Evolutionary conservation across 23 tunicate species (phyloP), one percentile per base, ranked within the genome.

Genomic region (Styela plicata): DNA sequence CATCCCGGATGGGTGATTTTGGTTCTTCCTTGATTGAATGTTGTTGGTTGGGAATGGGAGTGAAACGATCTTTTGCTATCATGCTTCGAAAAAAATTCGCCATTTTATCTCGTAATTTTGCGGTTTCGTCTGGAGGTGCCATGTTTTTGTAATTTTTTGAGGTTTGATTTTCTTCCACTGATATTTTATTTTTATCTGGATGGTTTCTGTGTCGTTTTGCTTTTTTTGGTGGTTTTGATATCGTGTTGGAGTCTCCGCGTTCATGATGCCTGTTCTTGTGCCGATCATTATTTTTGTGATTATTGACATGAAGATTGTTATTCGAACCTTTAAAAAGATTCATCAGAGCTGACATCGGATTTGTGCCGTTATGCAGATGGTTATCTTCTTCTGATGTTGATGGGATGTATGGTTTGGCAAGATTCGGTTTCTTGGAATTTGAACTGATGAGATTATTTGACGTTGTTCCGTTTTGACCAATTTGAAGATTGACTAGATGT

Each of bases 321-420:
- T 18, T 31, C 17, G 81, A 24, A 3, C 36, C 77, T 44, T 76
- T 28, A 53, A 76, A 76, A 36, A 76, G 66, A 44, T 76, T 76
- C 66, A 76, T 13, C 81, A 76, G 53, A 53, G 81, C 81, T 17
- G 81, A 76, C 81, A 76, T 76, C 2, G 81, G 81, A 44, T 53
- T 76, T 25, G 63, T 29, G 52, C 64, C 64, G 64, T 76, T 76
- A 22, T 23, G 17, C 13, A 24, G 0, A 21, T 10, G 17, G 1
- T 24, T 24, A 17, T 5, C 1, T 0, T 53, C 26, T 3, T 71
- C 36, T 21, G 77, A 29, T 19, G 36, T 5, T 3, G 77, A 31
- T 71, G 36, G 36, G 18, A 29, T 21, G 17, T 71, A 71, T 34
- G 77, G 36, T 71, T 71, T 53, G 64, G 81, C 66, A n/a, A 52